phyloP scores from a whole-genome alignment of 2,113 vertebrate species.

The Trachemys scripta region DNA sequence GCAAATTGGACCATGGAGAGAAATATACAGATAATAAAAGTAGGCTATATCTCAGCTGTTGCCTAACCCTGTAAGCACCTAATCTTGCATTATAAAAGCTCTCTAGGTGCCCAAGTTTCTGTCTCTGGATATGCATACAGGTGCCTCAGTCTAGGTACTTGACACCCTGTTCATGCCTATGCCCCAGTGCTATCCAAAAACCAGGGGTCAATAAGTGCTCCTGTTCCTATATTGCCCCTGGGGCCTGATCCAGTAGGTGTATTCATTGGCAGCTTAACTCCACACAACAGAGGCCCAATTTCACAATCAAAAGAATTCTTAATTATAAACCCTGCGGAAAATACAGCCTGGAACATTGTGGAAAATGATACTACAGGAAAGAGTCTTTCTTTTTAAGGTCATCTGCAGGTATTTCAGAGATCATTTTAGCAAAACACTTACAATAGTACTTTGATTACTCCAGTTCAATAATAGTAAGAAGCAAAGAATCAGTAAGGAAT shows the following conservation, averaged over 20 bases:
- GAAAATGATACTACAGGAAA: slow-evolving; percentile 56
- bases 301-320: slow-evolving; percentile 62
- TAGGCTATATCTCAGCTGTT: not conserved
- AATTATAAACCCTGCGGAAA: slow-evolving; percentile 73
- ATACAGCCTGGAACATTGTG: slow-evolving; percentile 45
- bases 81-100: no score
- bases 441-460: slow-evolving; percentile 21
- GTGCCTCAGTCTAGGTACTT: no score
- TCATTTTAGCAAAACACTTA: not conserved
- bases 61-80: no score
- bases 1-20: rapidly evolving
- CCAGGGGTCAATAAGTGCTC: no score
- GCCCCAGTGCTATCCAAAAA: no score
- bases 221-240: no score
- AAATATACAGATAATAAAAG: not conserved
- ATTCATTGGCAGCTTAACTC: no score
- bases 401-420: slow-evolving; percentile 40
- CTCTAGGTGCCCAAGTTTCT: no score
- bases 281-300: slow-evolving; percentile 31
- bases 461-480: slow-evolving; percentile 2
- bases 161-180: no score
- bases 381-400: slow-evolving; percentile 53
- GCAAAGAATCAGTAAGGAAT: not conserved
- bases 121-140: no score
- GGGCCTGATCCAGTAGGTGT: no score